A percentile compares a stretch with the other conserved stretches of the same genome.
phyloP scores from a whole-genome alignment of 2,888 invertebrate genomes.

The Papilio elwesi region DNA sequence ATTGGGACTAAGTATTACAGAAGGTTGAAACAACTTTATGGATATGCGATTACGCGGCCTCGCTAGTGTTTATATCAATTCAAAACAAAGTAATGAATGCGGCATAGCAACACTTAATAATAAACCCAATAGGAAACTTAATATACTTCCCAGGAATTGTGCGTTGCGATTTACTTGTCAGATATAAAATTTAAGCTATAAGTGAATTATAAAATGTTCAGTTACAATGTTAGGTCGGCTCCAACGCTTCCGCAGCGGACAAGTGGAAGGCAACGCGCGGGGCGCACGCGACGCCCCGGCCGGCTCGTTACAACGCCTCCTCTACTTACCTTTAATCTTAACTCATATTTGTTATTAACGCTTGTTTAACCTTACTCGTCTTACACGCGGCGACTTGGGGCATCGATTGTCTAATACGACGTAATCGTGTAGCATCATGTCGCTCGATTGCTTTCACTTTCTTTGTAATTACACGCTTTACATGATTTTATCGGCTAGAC shows the following conservation, averaged over 20 bases:
- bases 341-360: slow-evolving; percentile 69
- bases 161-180: no score
- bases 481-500: background rate
- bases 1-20: no score
- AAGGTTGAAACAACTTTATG: no score
- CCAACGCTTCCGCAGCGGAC: slow-evolving; percentile 51
- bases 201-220: slow-evolving; percentile 29
- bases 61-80: no score
- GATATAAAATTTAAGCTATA: slow-evolving; percentile 3
- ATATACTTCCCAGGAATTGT: no score
- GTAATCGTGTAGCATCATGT: slow-evolving; percentile 6
- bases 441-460: slow-evolving; percentile 14
- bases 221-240: slow-evolving; percentile 41
- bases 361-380: slow-evolving; percentile 47
- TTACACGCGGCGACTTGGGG: slow-evolving; percentile 36
- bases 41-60: no score
- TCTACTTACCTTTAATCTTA: slow-evolving; percentile 62
- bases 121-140: no score
- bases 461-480: slow-evolving; percentile 13
- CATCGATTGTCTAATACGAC: slow-evolving; percentile 25
- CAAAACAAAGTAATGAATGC: no score
- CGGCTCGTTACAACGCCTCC: slow-evolving; percentile 53
- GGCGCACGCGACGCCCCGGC: slow-evolving; percentile 63
- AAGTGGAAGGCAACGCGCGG: slow-evolving; percentile 54
- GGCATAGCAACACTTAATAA: no score